Base-by-base conservation (phyloP, 2,113 vertebrate genomes). In the Urocolius indicus region DNA sequence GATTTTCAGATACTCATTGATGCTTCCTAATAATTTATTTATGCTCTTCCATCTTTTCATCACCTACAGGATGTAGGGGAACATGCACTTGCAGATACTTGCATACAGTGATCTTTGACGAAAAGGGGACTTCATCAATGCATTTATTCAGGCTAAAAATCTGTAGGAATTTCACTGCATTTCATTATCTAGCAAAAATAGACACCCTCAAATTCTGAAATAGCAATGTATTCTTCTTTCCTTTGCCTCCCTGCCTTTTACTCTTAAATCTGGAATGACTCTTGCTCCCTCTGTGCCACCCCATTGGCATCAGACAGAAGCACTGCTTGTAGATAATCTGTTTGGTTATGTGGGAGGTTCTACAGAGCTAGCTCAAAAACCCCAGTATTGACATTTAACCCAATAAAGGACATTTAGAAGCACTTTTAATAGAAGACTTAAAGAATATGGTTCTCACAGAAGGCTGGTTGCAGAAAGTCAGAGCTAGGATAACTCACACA, bases 401-500 rank as follows among this genome's bases (percentile, higher is more conserved):
- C 78, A 76, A 84, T 38, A 72, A 90, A 91, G 55, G 32, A 49
- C 17, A 79, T 72, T 72, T 79, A 79, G 57, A 86, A 68, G 54
- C 4, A 23, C 10, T 52, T 93, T 90, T 91, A 65, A 87, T 59
- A 79, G 72, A 93, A 92, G 67, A 73, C 45, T 94, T 94, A 61
- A 88, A 85, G 92, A 76, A 88, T 84, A 52, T 74, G 80, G 80
- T 93, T 86, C 20, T 85, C 66, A 32, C 52, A 72, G 65, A 88
- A 86, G 78, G 34, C 68, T 91, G 55, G 29, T 77, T 89, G 55
- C 63, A 91, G 26, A 71, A 72, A 82, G 71, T 52, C 15, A 80
- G 54, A 91, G 51, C 45, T 61, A 76, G 54, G 34, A 65, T 76
- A 92, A 57, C 69, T 94, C 81, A 63, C 10, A 32, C 24, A n/a